Evolutionary conservation across 2,797 vertebrate species (phyloP).

Genomic region (Geotrypetes seraphini): DNA sequence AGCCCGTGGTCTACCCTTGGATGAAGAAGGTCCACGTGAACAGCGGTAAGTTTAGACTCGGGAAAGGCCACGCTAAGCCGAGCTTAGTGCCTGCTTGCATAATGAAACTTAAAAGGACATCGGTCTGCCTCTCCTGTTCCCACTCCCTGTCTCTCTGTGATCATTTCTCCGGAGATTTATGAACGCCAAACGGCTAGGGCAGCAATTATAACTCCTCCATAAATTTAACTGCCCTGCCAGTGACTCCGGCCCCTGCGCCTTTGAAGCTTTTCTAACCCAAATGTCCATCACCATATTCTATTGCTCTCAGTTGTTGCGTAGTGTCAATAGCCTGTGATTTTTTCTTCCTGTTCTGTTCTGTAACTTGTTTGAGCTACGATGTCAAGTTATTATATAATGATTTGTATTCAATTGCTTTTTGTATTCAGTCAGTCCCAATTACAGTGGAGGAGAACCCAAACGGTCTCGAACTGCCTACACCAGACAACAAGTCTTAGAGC

Average conservation of each 20-base stretch:
- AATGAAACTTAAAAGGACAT: no score
- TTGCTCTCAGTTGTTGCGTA: conserved; percentile 58
- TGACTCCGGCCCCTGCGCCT: conserved; percentile 78
- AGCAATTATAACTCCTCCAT: conserved; percentile 96
- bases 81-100: no score
- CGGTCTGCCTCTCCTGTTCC: no score
- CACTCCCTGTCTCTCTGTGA: conserved; percentile 73
- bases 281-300: conserved; percentile 62
- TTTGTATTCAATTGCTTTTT: conserved; percentile 54
- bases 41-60: conserved; percentile 77
- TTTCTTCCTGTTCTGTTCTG: conserved; percentile 41
- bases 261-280: conserved; percentile 85
- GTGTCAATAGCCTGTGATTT: conserved; percentile 57
- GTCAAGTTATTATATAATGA: conserved; percentile 62
- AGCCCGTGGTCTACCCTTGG: conserved; percentile 95
- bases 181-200: conserved; percentile 87
- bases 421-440: conserved; percentile 81
- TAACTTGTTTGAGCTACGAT: conserved; percentile 49
- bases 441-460: conserved; percentile 93
- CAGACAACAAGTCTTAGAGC: conserved; percentile 94
- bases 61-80: no score
- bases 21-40: conserved; percentile 97
- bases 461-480: conserved; percentile 97
- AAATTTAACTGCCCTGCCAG: conserved; percentile 90
- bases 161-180: conserved; percentile 86